Evolutionary conservation across 2,797 vertebrate genomes (phyloP), one percentile per base, ranked within the genome.

Genomic region (Lophius americanus): DNA sequence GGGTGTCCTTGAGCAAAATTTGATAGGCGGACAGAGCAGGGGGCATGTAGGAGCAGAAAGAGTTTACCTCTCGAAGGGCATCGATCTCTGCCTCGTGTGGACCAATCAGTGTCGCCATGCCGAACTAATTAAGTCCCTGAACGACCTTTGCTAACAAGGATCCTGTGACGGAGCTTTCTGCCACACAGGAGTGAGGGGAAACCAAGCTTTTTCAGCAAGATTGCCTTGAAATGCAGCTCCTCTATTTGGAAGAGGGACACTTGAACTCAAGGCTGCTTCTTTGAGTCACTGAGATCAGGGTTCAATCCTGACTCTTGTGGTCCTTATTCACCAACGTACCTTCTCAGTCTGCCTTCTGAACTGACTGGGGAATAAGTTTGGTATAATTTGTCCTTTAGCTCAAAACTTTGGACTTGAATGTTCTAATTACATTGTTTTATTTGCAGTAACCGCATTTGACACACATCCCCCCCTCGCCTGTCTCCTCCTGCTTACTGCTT

Each of bases 71-170:
- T 33, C 9, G 7, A 57, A 32, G 35, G 51, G 44, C 49, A 56
- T 66, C 23, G 6, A 46, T 14, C n/a, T 59, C 33, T 60, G 33
- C 9, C 33, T 56, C 67, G 69, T 69, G 46, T 52, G 67, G 58
- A 50, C 73, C 64, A 78, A 86, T 90, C 83, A 85, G 64, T 71
- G 60, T 2, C 48, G 59, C 74, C 75, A 76, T 78, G 76, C 69
- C 82, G 81, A 75, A 86, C 72, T 85, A 87, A 88, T 90, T 87
- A 88, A 61, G 75, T 44, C 50, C 64, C 70, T 62, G 76, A 85
- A 85, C 33, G 32, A 79, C 64, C 60, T 76, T 76, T 55, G 75
- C 52, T 83, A 86, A 79, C 11, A 8, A 83, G 74, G 56, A 64
- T 63, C 60, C 59, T 52, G 64, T 73, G 71, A 84, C 57, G 54